Conservation (phyloP, 2,113 vertebrate species). For the Taxidea taxus region DNA sequence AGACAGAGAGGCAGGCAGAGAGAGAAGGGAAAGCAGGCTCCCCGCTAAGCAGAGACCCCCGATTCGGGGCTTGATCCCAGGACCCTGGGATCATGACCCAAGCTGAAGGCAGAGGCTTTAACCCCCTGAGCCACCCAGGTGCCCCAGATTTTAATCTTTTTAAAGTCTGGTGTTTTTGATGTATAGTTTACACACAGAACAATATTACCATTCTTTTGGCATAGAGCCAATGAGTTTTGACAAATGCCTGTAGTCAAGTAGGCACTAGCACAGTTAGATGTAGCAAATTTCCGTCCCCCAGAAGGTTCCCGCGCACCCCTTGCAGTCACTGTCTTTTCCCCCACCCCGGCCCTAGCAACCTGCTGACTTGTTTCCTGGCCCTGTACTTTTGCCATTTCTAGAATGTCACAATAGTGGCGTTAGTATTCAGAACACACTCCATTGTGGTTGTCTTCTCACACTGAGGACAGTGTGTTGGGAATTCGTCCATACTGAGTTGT, state of each 20-base stretch:
- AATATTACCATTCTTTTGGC: not conserved
- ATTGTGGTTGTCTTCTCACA: not conserved
- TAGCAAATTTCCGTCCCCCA: not conserved
- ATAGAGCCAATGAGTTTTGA: not conserved
- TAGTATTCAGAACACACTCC: not conserved
- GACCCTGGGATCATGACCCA: no score
- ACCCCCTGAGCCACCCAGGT: no score
- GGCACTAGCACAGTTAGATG: not conserved
- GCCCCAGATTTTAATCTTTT: not conserved
- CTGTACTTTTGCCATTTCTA: not conserved
- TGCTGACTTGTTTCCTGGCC: not conserved
- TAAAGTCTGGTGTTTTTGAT: not conserved
- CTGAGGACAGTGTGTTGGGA: not conserved
- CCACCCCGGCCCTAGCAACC: not conserved
- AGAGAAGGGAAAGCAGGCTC: no score
- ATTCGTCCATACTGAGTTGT: not conserved
- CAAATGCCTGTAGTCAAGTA: not conserved
- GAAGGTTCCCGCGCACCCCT: not conserved
- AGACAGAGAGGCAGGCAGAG: no score
- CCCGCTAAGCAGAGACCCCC: no score
- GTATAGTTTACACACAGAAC: not conserved
- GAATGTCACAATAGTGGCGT: not conserved
- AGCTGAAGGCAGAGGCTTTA: no score
- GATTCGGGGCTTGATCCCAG: no score
- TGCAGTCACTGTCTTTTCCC: not conserved